These are phyloP conservation scores for Ceratina japonica DNA, from an alignment of 1,140 invertebrate genomes.

Conservation along the genomic window DNA sequence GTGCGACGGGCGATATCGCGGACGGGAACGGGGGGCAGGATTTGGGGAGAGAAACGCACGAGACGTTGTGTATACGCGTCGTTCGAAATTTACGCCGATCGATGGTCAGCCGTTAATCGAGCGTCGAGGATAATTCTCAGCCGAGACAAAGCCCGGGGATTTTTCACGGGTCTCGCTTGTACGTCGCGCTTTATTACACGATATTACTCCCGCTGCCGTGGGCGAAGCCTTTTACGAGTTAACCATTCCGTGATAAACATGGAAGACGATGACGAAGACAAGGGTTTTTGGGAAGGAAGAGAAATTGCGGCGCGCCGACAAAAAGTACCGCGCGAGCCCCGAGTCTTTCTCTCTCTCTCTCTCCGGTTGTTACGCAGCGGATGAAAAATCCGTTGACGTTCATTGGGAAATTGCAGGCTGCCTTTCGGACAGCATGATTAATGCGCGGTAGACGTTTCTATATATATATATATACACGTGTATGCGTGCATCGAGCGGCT, in stretches of 20 bases:
- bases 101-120: slow-evolving; percentile 53
- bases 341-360: no score
- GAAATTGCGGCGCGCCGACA: not conserved
- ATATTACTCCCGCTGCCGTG: slow-evolving; percentile 50
- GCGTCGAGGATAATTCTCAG: slow-evolving; percentile 43
- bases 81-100: slow-evolving; percentile 54
- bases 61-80: slow-evolving; percentile 24
- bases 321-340: slow-evolving; percentile 30
- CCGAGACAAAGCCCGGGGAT: slow-evolving; percentile 54
- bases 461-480: slow-evolving; percentile 40
- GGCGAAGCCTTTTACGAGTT: slow-evolving; percentile 64
- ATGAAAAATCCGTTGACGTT: slow-evolving; percentile 67
- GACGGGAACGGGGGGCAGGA: no score
- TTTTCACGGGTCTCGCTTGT: slow-evolving; percentile 44
- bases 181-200: slow-evolving; percentile 53
- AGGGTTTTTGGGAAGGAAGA: not conserved
- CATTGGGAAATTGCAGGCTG: slow-evolving; percentile 65
- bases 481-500: slow-evolving; percentile 22
- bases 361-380: slow-evolving; percentile 1
- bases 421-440: slow-evolving; percentile 66
- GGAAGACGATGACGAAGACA: slow-evolving; percentile 20
- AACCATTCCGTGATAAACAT: slow-evolving; percentile 38
- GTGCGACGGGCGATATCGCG: slow-evolving; percentile 18
- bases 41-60: not conserved
- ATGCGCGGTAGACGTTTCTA: slow-evolving; percentile 45